A percentile compares a stretch with the other conserved stretches of the same genome.
Evolutionary conservation across 2,888 invertebrate species (phyloP).

Genomic region (Chrysomela aeneicollis): DNA sequence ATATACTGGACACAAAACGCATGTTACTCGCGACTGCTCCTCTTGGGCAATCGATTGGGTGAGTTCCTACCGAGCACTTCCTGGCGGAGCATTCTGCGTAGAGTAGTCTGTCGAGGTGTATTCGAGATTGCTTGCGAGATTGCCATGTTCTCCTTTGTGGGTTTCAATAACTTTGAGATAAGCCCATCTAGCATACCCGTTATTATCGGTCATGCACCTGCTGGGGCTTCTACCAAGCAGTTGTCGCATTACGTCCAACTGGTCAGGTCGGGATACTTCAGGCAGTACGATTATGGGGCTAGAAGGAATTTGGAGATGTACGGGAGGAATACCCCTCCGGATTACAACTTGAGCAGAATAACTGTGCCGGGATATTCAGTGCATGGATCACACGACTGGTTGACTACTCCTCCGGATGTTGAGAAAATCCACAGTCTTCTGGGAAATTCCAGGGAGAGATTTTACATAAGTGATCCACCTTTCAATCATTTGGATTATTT

Average conservation of each 20-base stretch:
- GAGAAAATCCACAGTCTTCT: too few relatives aligned
- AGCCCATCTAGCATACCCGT: constrained; percentile 52
- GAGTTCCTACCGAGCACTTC: too few relatives aligned
- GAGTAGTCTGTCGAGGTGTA: too few relatives aligned
- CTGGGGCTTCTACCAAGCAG: constrained; percentile 68
- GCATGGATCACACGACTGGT: constrained; percentile 63
- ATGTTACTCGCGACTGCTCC: too few relatives aligned
- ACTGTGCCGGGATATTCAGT: constrained; percentile 61
- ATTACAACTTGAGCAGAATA: constrained; percentile 58
- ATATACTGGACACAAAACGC: too few relatives aligned
- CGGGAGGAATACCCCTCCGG: constrained; percentile 56
- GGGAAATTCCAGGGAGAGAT: too few relatives aligned
- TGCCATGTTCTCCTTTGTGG: constrained; percentile 52
- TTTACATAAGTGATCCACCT: too few relatives aligned
- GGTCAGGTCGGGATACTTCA: constrained; percentile 59
- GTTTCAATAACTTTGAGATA: constrained; percentile 53
- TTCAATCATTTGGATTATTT: too few relatives aligned
- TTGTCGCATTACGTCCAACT: constrained; percentile 77
- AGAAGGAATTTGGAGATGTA: constrained; percentile 50
- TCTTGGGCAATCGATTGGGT: too few relatives aligned
- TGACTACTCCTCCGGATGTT: constrained; percentile 57
- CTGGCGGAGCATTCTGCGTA: too few relatives aligned
- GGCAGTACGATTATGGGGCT: constrained; percentile 67
- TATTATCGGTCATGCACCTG: constrained; percentile 47
- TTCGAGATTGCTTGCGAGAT: too few relatives aligned